A percentile compares a stretch with the other conserved stretches of the same genome.
Evolutionary conservation across 2,113 vertebrate species (phyloP).

Genomic region (Elephas maximus): DNA sequence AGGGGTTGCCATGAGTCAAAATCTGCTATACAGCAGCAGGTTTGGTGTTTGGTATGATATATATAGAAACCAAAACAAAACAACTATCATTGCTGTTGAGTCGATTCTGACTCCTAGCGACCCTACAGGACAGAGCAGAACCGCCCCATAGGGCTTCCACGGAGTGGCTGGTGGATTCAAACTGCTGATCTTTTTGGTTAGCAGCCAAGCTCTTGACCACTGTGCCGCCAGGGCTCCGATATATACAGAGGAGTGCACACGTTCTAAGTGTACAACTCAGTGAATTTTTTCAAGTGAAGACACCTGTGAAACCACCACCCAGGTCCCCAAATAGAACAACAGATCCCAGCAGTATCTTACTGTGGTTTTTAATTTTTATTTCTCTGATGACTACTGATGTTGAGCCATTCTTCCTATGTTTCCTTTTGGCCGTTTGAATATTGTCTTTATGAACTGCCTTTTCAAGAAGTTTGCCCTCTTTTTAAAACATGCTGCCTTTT

Average conservation of each 20-base stretch:
- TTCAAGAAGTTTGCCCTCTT: not conserved
- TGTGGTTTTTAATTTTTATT: slow-evolving; percentile 29
- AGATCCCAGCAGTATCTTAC: not conserved
- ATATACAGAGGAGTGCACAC: not conserved
- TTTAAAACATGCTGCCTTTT: slow-evolving; percentile 7
- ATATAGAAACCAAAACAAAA: not conserved
- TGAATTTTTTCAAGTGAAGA: not conserved
- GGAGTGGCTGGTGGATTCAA: no score
- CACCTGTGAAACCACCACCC: not conserved
- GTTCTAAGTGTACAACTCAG: not conserved
- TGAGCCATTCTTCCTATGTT: not conserved
- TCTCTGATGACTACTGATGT: not conserved
- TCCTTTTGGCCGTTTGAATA: not conserved
- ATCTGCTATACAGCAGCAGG: not conserved
- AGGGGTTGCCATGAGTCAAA: not conserved
- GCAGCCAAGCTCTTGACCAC: no score
- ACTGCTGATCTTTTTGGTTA: no score
- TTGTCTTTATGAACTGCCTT: slow-evolving; percentile 17
- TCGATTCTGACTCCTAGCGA: no score
- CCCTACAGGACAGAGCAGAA: no score
- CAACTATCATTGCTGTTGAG: no score
- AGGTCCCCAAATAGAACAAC: slow-evolving; percentile 2
- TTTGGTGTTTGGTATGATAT: not conserved
- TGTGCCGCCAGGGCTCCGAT: no score
- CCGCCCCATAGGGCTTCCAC: no score